A percentile compares a stretch with the other conserved stretches of the same genome.
phyloP scores from a whole-genome alignment of 1,140 invertebrate species.

The Tetragonula clypearis region DNA sequence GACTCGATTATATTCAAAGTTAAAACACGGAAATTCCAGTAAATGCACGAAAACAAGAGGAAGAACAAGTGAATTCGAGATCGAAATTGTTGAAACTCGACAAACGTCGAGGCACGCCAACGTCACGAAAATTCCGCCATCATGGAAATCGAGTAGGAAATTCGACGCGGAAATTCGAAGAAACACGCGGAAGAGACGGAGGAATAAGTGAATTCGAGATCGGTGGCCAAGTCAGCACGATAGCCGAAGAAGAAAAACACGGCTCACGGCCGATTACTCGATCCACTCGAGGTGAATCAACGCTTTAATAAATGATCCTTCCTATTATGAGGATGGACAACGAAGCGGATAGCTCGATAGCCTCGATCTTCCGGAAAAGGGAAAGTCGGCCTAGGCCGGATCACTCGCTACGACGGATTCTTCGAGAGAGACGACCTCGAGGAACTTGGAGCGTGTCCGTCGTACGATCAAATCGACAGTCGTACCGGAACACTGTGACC shows the following conservation, averaged over 20 bases:
- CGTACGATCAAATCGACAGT: slow-evolving; percentile 37
- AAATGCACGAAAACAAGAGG: too few relatives aligned
- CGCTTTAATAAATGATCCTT: slow-evolving; percentile 57
- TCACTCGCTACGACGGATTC: slow-evolving; percentile 28
- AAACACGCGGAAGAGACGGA: slow-evolving; percentile 15
- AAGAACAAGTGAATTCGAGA: too few relatives aligned
- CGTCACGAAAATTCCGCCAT: background rate
- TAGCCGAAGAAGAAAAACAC: slow-evolving; percentile 1
- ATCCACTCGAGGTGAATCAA: slow-evolving; percentile 48
- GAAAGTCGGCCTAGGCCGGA: slow-evolving; percentile 60
- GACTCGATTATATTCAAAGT: too few relatives aligned
- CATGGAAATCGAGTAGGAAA: too few relatives aligned
- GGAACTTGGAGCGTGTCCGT: slow-evolving; percentile 27
- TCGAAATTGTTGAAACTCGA: background rate
- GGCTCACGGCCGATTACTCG: slow-evolving; percentile 51
- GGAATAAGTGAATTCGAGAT: background rate
- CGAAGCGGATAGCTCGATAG: slow-evolving; percentile 44
- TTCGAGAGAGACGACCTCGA: slow-evolving; percentile 23
- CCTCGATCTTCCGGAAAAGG: slow-evolving; percentile 62
- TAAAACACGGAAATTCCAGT: too few relatives aligned
- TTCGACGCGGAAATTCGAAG: background rate
- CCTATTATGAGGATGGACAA: slow-evolving; percentile 53
- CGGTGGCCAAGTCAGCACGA: background rate
- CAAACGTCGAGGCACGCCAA: background rate
- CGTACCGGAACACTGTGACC: slow-evolving; percentile 33